Evolutionary conservation across 2,888 invertebrate genomes (phyloP).

Genomic region (Papilio elwesi): DNA sequence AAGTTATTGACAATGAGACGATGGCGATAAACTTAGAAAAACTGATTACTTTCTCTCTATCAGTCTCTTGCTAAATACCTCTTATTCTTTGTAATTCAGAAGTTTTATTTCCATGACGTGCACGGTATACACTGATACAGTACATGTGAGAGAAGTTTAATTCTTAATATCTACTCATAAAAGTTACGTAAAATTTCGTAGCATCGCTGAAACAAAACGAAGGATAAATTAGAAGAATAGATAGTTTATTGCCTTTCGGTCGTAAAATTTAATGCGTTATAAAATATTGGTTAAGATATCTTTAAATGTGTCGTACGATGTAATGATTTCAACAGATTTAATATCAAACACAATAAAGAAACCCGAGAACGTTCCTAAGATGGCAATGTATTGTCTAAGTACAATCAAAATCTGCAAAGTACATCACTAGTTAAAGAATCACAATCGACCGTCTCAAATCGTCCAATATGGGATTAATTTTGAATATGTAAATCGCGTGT

Average conservation of each 20-base stretch:
- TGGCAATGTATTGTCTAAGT: conserved; percentile 31
- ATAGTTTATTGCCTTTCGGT: not conserved
- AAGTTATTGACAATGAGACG: no score
- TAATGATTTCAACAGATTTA: conserved; percentile 26
- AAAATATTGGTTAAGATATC: conserved; percentile 21
- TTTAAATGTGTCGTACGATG: not conserved
- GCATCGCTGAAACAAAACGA: not conserved
- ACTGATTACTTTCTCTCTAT: no score
- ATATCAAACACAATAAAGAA: conserved; percentile 13
- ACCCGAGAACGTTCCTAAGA: conserved; percentile 20
- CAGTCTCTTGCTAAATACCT: no score
- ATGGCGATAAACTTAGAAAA: no score
- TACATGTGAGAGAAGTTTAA: no score
- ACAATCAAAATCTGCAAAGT: no score
- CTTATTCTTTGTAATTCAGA: no score
- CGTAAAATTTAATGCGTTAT: conserved; percentile 10
- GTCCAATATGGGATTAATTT: conserved; percentile 12
- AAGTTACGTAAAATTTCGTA: not conserved
- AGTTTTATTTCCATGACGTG: no score
- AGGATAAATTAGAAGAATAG: not conserved
- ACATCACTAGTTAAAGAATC: not conserved
- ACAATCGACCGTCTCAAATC: conserved; percentile 5
- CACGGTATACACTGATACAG: no score
- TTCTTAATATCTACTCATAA: not conserved
- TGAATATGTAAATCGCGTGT: conserved; percentile 47